Percentiles rank a stretch among this genome's conserved stretches.
Conservation (phyloP, 2,888 invertebrate genomes). For the Diadromus collaris region DNA sequence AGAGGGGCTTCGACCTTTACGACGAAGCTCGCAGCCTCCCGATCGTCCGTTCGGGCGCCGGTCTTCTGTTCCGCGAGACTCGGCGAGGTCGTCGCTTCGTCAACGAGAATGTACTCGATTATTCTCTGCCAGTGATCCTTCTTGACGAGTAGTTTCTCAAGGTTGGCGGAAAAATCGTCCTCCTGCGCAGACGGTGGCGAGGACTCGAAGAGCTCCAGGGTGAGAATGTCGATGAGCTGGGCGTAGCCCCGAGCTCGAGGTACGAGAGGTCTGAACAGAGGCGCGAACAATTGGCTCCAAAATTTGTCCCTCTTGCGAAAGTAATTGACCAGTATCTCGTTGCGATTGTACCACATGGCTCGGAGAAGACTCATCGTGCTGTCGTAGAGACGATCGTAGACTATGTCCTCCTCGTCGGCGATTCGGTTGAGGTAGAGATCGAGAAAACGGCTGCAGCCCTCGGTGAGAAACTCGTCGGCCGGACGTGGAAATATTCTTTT, state of each 20-base stretch:
- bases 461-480: conserved; percentile 77
- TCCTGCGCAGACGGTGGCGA: conserved; percentile 68
- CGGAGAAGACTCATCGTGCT: conserved; percentile 78
- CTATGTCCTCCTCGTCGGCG: conserved; percentile 75
- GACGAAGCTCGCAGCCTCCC: conserved; percentile 19
- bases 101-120: conserved; percentile 70
- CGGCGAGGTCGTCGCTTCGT: conserved; percentile 45
- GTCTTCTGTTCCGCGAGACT: conserved; percentile 11
- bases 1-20: conserved; percentile 66
- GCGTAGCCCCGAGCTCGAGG: conserved; percentile 75
- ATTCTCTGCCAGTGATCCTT: conserved; percentile 73
- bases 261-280: conserved; percentile 74
- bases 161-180: conserved; percentile 73
- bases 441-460: conserved; percentile 78
- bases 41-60: not conserved
- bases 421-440: conserved; percentile 75
- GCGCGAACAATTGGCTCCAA: conserved; percentile 78
- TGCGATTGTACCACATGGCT: conserved; percentile 79
- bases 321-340: conserved; percentile 78
- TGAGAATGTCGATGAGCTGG: conserved; percentile 77
- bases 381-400: conserved; percentile 76
- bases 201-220: conserved; percentile 78
- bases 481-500: conserved; percentile 77
- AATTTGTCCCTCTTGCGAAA: conserved; percentile 77
- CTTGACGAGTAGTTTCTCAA: conserved; percentile 75